These are phyloP conservation scores for Hyposoter dolosus DNA, from an alignment of 2,888 invertebrate genomes.

Conservation along the genomic window DNA sequence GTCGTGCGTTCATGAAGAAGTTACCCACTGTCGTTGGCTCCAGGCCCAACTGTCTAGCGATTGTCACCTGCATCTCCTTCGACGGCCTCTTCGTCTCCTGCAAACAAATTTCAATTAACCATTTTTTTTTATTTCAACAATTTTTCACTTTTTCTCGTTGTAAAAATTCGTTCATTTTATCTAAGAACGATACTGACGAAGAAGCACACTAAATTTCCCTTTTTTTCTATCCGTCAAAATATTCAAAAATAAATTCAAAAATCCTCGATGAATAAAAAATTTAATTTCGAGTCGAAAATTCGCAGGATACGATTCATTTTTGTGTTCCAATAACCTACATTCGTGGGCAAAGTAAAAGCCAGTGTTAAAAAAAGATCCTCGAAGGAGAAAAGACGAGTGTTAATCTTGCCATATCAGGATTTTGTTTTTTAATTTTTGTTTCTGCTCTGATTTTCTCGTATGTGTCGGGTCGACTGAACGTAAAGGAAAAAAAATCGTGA, in stretches of 20 bases:
- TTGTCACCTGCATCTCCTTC: constrained; percentile 99
- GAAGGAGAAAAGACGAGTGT: not conserved
- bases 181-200: not conserved
- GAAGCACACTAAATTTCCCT: too few relatives aligned
- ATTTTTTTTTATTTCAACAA: not conserved
- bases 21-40: constrained; percentile 99
- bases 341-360: not conserved
- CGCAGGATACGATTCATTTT: not conserved
- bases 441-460: not conserved
- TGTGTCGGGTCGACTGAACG: constrained; percentile 16
- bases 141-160: not conserved
- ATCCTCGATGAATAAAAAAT: too few relatives aligned
- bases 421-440: not conserved
- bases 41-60: constrained; percentile 97
- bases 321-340: not conserved
- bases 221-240: too few relatives aligned
- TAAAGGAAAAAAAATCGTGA: not conserved
- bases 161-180: not conserved
- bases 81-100: constrained; percentile 99
- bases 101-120: not conserved
- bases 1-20: constrained; percentile 99
- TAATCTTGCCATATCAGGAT: not conserved
- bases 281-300: too few relatives aligned
- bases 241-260: too few relatives aligned
- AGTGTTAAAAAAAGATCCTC: not conserved